Evolutionary conservation across 2,797 vertebrate species (phyloP).

Genomic region (Typhlichthys eigenmanni): DNA sequence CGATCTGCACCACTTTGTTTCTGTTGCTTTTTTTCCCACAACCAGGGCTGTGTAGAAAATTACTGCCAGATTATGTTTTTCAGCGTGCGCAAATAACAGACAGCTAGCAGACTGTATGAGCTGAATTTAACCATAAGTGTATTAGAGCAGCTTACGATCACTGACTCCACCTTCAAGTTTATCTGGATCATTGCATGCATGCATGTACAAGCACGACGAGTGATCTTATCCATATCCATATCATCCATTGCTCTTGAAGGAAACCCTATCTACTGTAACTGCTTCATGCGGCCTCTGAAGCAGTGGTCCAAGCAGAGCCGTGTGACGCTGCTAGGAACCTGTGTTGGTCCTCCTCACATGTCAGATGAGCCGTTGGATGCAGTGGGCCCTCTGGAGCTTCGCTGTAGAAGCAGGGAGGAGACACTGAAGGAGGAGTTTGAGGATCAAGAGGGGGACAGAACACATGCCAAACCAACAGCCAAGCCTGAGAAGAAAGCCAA

Average conservation of each 20-base stretch:
- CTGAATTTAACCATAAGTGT: no score
- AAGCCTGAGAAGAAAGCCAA: slow-evolving; percentile 45
- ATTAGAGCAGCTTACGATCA: no score
- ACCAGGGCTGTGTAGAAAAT: no score
- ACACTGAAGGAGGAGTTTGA: slow-evolving; percentile 49
- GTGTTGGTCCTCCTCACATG: slow-evolving; percentile 77
- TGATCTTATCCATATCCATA: no score
- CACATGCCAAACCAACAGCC: accelerated
- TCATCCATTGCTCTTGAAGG: slow-evolving; percentile 51
- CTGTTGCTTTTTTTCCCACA: no score
- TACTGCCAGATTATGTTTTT: no score
- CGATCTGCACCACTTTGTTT: no score
- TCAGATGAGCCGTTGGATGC: slow-evolving; percentile 79
- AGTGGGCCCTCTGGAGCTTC: slow-evolving; percentile 76
- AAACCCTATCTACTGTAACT: slow-evolving; percentile 88
- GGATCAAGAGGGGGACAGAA: slow-evolving; percentile 32
- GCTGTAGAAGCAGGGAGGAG: slow-evolving; percentile 63
- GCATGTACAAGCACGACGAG: no score
- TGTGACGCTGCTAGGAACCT: slow-evolving; percentile 78
- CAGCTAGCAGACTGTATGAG: no score
- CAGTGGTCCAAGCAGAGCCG: slow-evolving; percentile 70
- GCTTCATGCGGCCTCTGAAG: slow-evolving; percentile 80
- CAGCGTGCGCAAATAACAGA: no score
- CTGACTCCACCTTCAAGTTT: no score
- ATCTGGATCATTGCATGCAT: no score